Percentiles rank a stretch among this genome's conserved stretches.
phyloP scores from a whole-genome alignment of 2,113 vertebrate species.

The Ranitomeya imitator region DNA sequence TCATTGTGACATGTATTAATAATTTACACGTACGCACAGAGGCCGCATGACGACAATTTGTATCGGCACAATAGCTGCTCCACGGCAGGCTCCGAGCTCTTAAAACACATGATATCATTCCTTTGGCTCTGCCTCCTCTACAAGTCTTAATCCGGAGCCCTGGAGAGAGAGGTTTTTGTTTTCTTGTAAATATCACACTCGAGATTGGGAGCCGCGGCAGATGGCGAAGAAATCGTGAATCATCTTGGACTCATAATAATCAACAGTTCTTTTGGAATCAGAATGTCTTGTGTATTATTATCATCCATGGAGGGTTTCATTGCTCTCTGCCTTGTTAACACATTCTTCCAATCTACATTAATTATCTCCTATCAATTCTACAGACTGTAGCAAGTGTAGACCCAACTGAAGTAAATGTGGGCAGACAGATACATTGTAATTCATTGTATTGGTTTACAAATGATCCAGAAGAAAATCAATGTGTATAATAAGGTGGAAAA shows the following conservation, averaged over 20 bases:
- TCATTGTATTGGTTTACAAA: background rate
- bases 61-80: constrained; percentile 70
- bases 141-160: constrained; percentile 73
- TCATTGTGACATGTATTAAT: constrained; percentile 66
- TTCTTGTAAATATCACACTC: constrained; percentile 78
- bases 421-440: background rate
- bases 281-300: background rate
- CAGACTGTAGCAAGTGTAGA: background rate
- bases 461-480: background rate
- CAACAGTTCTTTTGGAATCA: constrained; percentile 1
- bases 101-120: constrained; percentile 80
- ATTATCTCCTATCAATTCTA: background rate
- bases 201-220: constrained; percentile 7
- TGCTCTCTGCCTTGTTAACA: background rate
- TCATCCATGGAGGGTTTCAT: background rate
- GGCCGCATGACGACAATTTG: constrained; percentile 71
- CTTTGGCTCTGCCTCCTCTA: constrained; percentile 69
- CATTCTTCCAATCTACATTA: constrained; percentile 5
- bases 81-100: constrained; percentile 72
- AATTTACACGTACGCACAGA: constrained; percentile 48
- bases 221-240: constrained; percentile 17
- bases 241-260: constrained; percentile 40
- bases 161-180: constrained; percentile 76
- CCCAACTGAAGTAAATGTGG: background rate
- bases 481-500: background rate